Base-by-base conservation (phyloP, 2,888 invertebrate species). In the Calameuta idolon region DNA sequence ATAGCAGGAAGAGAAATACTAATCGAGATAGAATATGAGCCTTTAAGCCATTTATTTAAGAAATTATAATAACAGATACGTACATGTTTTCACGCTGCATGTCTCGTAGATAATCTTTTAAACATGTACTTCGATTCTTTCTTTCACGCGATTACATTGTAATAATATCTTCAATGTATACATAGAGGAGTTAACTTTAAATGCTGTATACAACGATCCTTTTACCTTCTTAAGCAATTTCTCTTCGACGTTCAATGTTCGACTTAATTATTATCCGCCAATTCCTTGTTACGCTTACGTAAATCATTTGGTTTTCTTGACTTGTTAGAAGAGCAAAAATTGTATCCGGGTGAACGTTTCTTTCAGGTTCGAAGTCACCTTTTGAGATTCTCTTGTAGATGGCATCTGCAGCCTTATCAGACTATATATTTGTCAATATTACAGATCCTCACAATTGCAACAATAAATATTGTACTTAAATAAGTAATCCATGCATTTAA, bases 31-130 rank as follows among this genome's bases (percentile, higher is more conserved):
- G 55, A 55, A 55, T 55, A 1, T 31, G 55, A 83, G 78, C 76
- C 82, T 83, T 83, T 82, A 85, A 86, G 82, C 82, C 78, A 71
- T 87, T 87, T 87, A 87, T 88, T 88, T 83, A 83, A 74, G 83
- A 86, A 86, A 86, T 87, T 82, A 85, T 84, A 84, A 82, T 80
- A 83, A 84, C 79, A 82, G 84, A 79, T 40, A 73, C 33, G 73
- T 73, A 31, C 30, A 12, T 37, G 68, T 79, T 68, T 35, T 69
- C 30, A 23, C 37, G 9, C 31, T 30, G 68, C 37, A 31, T 15
- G 37, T 73, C 34, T 55, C 55, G 55, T 69, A 68, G 34, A 73
- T 77, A 68, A 74, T 81, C 79, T 77, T 69, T 68, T 69, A 71
- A 71, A 71, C 71, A 31, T 23, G 12, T 31, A 71, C 5, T 30